Evolutionary conservation across 2,888 invertebrate genomes (phyloP).

Genomic region (Eueremaeus valkanovi): DNA sequence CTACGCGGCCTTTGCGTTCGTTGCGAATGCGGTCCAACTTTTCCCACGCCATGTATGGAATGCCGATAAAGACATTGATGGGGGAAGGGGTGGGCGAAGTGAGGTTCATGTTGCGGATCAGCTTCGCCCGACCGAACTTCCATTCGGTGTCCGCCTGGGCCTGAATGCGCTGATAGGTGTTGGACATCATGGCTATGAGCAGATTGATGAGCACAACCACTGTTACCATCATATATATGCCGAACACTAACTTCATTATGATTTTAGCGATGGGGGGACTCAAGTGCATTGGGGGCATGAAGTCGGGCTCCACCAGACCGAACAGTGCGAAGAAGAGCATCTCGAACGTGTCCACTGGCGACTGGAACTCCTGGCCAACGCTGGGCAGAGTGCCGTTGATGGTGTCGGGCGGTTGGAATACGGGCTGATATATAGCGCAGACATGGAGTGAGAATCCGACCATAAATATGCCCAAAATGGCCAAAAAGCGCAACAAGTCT

Average conservation of each 20-base stretch:
- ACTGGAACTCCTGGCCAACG: constrained; percentile 59
- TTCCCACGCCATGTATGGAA: constrained; percentile 38
- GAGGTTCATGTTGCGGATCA: constrained; percentile 96
- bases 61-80: constrained; percentile 73
- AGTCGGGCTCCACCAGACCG: constrained; percentile 72
- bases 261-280: constrained; percentile 54
- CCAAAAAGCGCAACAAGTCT: constrained; percentile 64
- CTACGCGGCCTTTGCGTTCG: constrained; percentile 37
- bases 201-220: constrained; percentile 97
- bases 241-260: constrained; percentile 68
- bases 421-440: constrained; percentile 81
- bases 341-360: constrained; percentile 88
- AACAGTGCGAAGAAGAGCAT: constrained; percentile 97
- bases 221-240: constrained; percentile 95
- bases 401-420: constrained; percentile 49
- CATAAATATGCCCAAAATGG: constrained; percentile 95
- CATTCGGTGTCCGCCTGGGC: constrained; percentile 99
- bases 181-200: constrained; percentile 99
- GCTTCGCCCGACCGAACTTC: constrained; percentile 98
- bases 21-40: constrained; percentile 36
- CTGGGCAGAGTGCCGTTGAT: constrained; percentile 46
- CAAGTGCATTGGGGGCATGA: constrained; percentile 57
- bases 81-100: constrained; percentile 97
- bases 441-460: constrained; percentile 95
- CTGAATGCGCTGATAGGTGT: constrained; percentile 98